Percentiles rank a stretch among this genome's conserved stretches.
Evolutionary conservation across 92 coral and sea anemone genomes (phyloP).

Genomic region (Paragorgia papillata): DNA sequence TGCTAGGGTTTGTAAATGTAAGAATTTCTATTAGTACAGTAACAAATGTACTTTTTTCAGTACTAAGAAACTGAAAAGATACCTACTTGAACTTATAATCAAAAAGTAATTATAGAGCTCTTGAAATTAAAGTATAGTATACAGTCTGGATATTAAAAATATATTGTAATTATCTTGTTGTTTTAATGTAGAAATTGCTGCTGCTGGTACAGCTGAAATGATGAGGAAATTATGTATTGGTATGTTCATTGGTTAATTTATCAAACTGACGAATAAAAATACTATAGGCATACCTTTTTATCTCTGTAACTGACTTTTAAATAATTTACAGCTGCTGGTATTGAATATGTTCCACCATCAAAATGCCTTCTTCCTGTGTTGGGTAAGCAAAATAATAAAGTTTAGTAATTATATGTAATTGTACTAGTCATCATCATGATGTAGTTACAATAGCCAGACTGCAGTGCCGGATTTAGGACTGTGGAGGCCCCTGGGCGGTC

Average conservation of each 20-base stretch:
- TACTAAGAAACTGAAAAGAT: no score
- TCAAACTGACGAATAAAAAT: no score
- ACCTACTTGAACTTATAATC: no score
- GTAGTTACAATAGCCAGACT: no score
- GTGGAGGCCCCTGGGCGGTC: no score
- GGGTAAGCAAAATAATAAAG: conserved; percentile 54
- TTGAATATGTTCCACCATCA: conserved; percentile 92
- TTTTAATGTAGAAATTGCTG: conserved; percentile 58
- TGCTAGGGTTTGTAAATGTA: background rate
- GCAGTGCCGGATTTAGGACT: no score
- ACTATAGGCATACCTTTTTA: background rate
- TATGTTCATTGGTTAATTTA: conserved; percentile 20
- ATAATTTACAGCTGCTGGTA: conserved; percentile 75
- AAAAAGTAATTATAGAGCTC: no score
- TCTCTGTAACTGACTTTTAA: background rate
- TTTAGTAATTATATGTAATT: background rate
- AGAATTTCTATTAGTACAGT: no score
- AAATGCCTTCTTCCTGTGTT: conserved; percentile 72
- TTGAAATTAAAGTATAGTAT: no score
- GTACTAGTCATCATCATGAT: no score
- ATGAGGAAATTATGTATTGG: conserved; percentile 85
- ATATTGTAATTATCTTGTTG: background rate
- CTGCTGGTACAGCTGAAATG: conserved; percentile 82
- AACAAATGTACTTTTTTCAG: no score
- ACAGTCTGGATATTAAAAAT: background rate